These are phyloP conservation scores for Drosophila subobscura DNA, from an alignment of 1,140 invertebrate species.

Conservation along the genomic window DNA sequence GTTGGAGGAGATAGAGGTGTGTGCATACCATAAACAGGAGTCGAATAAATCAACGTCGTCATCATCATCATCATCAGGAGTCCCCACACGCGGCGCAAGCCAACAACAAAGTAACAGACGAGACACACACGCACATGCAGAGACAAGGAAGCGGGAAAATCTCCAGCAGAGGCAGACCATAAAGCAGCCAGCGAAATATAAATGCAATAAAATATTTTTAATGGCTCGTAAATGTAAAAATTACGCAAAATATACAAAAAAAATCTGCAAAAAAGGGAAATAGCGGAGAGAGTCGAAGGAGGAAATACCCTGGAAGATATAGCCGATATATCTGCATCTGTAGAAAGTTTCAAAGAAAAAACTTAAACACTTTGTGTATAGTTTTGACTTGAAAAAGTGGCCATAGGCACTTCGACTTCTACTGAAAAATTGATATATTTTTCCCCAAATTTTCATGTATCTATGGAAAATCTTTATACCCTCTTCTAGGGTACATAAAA, in stretches of 20 bases:
- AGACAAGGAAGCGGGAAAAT: slow-evolving; percentile 53
- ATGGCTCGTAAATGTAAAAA: slow-evolving; percentile 76
- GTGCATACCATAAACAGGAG: slow-evolving; percentile 70
- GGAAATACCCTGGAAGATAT: too few species aligned
- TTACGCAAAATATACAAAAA: slow-evolving; percentile 64
- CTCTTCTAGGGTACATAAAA: slow-evolving; percentile 1
- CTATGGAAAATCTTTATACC: too few species aligned
- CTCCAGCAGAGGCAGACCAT: slow-evolving; percentile 62
- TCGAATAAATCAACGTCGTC: slow-evolving; percentile 71
- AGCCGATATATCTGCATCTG: too few species aligned
- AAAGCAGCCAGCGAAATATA: slow-evolving; percentile 73
- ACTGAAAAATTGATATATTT: too few species aligned
- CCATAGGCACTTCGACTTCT: too few species aligned
- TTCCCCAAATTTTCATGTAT: too few species aligned
- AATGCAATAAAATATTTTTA: slow-evolving; percentile 77
- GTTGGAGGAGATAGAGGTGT: slow-evolving; percentile 36
- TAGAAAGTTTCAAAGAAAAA: too few species aligned
- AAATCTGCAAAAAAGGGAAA: not conserved
- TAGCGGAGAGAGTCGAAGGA: too few species aligned
- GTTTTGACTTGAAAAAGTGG: too few species aligned
- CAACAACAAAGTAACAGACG: slow-evolving; percentile 44
- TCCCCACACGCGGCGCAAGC: slow-evolving; percentile 49
- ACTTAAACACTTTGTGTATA: too few species aligned
- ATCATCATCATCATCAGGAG: slow-evolving; percentile 50
- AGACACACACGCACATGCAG: slow-evolving; percentile 21